phyloP scores from a whole-genome alignment of 2,113 vertebrate genomes.

The Zapornia atra region DNA sequence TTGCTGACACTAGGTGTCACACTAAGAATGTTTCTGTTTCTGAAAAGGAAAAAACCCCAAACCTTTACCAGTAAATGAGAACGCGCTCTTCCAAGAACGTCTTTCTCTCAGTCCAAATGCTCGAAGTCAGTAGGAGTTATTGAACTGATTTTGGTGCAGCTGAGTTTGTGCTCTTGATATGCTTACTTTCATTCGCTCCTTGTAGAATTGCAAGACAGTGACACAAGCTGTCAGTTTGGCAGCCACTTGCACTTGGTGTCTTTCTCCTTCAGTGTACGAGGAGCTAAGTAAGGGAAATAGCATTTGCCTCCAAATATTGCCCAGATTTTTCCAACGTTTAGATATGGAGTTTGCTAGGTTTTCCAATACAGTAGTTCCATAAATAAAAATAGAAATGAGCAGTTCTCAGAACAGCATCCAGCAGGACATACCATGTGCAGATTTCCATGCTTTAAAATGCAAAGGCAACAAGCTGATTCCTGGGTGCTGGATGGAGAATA shows the following conservation, averaged over 20 bases:
- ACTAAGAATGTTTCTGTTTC: constrained; percentile 25
- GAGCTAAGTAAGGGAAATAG: background rate
- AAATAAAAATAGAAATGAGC: background rate
- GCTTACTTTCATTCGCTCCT: background rate
- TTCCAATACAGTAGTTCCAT: background rate
- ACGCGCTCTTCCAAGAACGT: background rate
- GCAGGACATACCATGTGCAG: background rate
- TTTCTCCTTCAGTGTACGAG: background rate
- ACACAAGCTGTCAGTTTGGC: background rate
- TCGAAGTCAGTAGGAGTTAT: background rate
- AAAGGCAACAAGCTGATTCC: background rate
- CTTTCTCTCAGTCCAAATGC: accelerated
- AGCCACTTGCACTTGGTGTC: background rate
- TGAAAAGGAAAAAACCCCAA: background rate
- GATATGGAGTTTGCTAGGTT: background rate
- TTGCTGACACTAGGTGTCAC: constrained; percentile 52
- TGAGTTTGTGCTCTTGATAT: background rate
- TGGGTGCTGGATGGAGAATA: background rate
- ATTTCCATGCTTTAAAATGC: background rate
- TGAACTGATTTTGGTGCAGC: background rate
- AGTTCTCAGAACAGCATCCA: background rate
- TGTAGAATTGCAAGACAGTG: background rate
- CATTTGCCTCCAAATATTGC: background rate
- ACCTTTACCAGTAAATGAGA: background rate
- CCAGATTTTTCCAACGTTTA: background rate